phyloP scores from a whole-genome alignment of 2,888 invertebrate genomes.

The Teleogryllus oceanicus region DNA sequence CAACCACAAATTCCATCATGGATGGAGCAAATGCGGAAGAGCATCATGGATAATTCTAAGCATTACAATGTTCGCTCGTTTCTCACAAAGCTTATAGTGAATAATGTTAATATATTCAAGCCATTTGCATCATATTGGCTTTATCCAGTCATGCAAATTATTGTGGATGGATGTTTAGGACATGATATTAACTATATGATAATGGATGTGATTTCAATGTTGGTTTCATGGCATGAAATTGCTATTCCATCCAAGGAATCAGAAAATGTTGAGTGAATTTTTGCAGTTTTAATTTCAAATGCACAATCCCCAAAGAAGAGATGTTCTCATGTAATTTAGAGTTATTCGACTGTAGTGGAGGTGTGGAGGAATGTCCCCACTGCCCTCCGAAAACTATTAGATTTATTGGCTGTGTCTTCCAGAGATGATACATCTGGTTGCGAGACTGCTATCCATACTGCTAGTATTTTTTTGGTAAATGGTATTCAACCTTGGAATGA shows the following conservation, averaged over 20 bases:
- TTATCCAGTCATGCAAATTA: slow-evolving; percentile 50
- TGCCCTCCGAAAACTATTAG: slow-evolving; percentile 43
- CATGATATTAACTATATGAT: slow-evolving; percentile 60
- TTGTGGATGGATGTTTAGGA: slow-evolving; percentile 49
- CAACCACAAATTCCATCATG: slow-evolving; percentile 44
- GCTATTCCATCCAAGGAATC: slow-evolving; percentile 47
- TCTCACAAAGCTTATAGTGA: slow-evolving; percentile 60
- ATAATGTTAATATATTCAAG: slow-evolving; percentile 50
- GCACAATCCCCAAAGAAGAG: slow-evolving; percentile 50
- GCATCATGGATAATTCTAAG: slow-evolving; percentile 45
- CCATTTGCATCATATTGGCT: slow-evolving; percentile 53
- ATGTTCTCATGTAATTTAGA: slow-evolving; percentile 60
- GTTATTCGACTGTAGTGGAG: slow-evolving; percentile 54
- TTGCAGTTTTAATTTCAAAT: slow-evolving; percentile 54
- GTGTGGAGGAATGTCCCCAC: slow-evolving; percentile 52
- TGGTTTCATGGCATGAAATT: slow-evolving; percentile 56
- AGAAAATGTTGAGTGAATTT: slow-evolving; percentile 48
- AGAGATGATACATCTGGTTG: slow-evolving; percentile 36
- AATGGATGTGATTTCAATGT: slow-evolving; percentile 55
- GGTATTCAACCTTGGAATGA: slow-evolving; percentile 45
- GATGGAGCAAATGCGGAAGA: slow-evolving; percentile 49
- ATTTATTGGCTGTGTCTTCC: slow-evolving; percentile 36
- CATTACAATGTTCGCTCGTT: slow-evolving; percentile 60
- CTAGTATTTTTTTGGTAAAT: slow-evolving; percentile 48
- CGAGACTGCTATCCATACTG: slow-evolving; percentile 47